Evolutionary conservation across 2,888 invertebrate genomes (phyloP).

Genomic region (Rotaria socialis): DNA sequence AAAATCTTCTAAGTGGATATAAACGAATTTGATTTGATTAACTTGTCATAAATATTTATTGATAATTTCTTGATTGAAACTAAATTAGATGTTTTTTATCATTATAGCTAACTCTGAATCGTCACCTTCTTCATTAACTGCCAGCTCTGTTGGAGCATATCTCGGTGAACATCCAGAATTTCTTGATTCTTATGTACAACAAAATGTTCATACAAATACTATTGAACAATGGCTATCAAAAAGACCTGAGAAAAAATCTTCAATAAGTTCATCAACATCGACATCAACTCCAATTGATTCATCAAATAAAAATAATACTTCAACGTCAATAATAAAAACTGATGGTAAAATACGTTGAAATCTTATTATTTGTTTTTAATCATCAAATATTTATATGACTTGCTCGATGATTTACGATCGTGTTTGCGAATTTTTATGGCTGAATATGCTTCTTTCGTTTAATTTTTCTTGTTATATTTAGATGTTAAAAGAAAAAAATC

Average conservation of each 20-base stretch:
- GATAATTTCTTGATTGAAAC: not conserved
- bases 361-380: not conserved
- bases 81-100: not conserved
- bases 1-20: not conserved
- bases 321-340: not conserved
- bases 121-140: constrained; percentile 48
- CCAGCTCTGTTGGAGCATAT: constrained; percentile 54
- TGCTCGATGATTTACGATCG: constrained; percentile 52
- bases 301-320: not conserved
- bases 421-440: not conserved
- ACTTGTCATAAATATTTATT: not conserved
- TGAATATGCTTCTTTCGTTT: not conserved
- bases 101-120: not conserved
- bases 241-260: not conserved
- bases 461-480: not conserved
- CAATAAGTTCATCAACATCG: not conserved
- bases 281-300: not conserved
- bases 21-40: not conserved
- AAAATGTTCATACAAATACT: constrained; percentile 66
- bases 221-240: constrained; percentile 67
- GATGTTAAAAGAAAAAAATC: not conserved
- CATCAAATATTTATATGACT: constrained; percentile 47
- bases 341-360: not conserved
- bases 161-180: constrained; percentile 67
- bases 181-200: constrained; percentile 67